A percentile compares a stretch with the other conserved stretches of the same genome.
These are phyloP conservation scores for Agrotis segetum DNA, from an alignment of 2,888 invertebrate species.

Conservation along the genomic window DNA sequence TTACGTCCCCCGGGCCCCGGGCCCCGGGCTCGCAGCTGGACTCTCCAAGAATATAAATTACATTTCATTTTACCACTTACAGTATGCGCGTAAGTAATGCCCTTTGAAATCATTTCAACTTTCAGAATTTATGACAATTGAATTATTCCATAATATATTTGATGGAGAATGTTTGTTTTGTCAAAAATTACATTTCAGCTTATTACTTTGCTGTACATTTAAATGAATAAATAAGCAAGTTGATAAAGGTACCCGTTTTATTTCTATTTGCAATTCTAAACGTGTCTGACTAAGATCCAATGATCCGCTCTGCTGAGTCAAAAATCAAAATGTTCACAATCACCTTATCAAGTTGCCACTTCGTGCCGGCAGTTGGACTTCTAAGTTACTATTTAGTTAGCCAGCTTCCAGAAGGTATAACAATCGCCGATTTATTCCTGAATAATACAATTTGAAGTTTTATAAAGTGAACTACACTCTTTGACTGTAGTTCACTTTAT, in stretches of 20 bases:
- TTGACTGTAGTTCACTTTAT: too few species aligned
- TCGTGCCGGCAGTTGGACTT: neutral
- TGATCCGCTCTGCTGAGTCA: constrained; percentile 30
- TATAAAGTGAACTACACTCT: neutral
- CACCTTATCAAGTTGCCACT: constrained; percentile 26
- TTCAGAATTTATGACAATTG: constrained; percentile 40
- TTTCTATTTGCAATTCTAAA: constrained; percentile 39
- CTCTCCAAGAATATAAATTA: constrained; percentile 73
- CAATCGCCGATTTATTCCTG: constrained; percentile 8
- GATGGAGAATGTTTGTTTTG: constrained; percentile 16
- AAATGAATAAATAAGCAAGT: constrained; percentile 7
- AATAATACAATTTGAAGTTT: constrained; percentile 10
- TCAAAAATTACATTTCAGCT: constrained; percentile 2
- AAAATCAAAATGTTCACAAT: constrained; percentile 34
- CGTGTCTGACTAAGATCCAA: constrained; percentile 22
- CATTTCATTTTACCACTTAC: constrained; percentile 67
- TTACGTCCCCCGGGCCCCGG: constrained; percentile 35
- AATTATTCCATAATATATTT: constrained; percentile 16
- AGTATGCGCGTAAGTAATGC: constrained; percentile 54
- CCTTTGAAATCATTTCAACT: constrained; percentile 49
- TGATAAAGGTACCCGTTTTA: constrained; percentile 5
- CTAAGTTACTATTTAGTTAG: constrained; percentile 18
- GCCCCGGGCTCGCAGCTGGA: constrained; percentile 61
- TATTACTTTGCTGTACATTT: neutral
- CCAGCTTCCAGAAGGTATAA: neutral